A percentile compares a stretch with the other conserved stretches of the same genome.
Conservation (phyloP, 2,113 vertebrate species). For the Channa argus region DNA sequence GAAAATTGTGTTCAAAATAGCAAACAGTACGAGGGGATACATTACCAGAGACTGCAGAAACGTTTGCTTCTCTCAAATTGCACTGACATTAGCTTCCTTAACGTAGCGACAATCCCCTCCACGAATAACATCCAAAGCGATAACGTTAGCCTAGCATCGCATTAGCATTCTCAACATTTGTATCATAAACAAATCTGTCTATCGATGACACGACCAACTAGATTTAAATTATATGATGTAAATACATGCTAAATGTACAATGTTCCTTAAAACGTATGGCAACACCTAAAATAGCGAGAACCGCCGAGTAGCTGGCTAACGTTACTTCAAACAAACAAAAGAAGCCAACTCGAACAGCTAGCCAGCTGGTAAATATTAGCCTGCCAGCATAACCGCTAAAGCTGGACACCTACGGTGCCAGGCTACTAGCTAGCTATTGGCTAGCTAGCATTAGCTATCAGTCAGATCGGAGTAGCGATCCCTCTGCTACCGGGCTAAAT, state of each 20-base stretch:
- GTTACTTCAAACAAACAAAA: constrained; percentile 80
- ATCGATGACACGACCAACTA: not conserved
- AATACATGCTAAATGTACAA: not conserved
- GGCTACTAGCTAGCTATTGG: constrained; percentile 37
- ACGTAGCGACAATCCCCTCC: constrained; percentile 31
- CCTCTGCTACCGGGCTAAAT: constrained; percentile 4
- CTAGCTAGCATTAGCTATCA: constrained; percentile 54
- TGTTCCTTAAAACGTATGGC: not conserved
- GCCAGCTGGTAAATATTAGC: constrained; percentile 65
- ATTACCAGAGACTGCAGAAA: not conserved
- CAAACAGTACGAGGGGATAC: not conserved
- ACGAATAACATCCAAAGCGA: constrained; percentile 34
- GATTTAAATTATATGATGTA: not conserved
- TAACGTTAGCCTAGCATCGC: constrained; percentile 35
- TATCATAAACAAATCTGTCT: constrained; percentile 34
- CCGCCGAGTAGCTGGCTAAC: not conserved
- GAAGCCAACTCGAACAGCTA: constrained; percentile 62
- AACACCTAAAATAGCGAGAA: not conserved
- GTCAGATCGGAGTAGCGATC: constrained; percentile 24
- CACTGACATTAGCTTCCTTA: constrained; percentile 40
- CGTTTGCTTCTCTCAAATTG: not conserved
- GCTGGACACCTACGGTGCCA: constrained; percentile 33
- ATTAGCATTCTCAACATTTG: constrained; percentile 35
- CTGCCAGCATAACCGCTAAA: constrained; percentile 40
- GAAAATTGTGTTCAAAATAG: constrained; percentile 17